Evolutionary conservation across 2,888 invertebrate genomes (phyloP).

Genomic region (Mythimna lalbum): DNA sequence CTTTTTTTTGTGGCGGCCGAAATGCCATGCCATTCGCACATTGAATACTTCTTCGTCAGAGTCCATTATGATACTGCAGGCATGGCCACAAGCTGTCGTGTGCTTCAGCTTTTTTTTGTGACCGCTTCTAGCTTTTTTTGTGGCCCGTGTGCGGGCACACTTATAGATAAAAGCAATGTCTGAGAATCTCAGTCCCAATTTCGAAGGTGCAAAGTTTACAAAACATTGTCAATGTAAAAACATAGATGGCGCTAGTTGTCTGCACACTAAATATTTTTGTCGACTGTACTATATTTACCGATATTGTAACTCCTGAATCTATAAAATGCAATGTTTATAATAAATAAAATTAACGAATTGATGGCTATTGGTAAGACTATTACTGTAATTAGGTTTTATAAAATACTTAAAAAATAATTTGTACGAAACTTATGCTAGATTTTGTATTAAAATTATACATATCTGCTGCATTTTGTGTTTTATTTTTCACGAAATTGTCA

Average conservation of each 20-base stretch:
- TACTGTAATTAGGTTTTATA: slow-evolving; percentile 63
- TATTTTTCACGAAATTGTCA: too few species aligned
- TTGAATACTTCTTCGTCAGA: too few species aligned
- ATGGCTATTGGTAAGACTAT: slow-evolving; percentile 58
- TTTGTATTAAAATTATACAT: slow-evolving; percentile 69
- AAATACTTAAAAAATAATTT: slow-evolving; percentile 57
- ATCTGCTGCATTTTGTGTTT: slow-evolving; percentile 54
- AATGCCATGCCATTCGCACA: too few species aligned
- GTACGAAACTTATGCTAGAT: slow-evolving; percentile 66
- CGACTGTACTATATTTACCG: slow-evolving; percentile 8
- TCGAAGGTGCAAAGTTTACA: neutral
- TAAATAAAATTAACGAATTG: slow-evolving; percentile 45
- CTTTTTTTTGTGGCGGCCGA: too few species aligned
- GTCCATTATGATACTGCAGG: too few species aligned
- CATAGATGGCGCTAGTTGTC: slow-evolving; percentile 17
- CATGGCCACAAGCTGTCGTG: too few species aligned
- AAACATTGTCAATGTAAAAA: too few species aligned
- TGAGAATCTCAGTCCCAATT: too few species aligned
- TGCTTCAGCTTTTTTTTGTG: too few species aligned
- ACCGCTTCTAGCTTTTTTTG: too few species aligned
- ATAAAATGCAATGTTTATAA: slow-evolving; percentile 35
- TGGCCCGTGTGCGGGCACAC: too few species aligned
- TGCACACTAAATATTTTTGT: neutral
- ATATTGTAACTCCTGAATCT: slow-evolving; percentile 31
- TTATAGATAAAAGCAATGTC: too few species aligned